Evolutionary conservation across 1,140 invertebrate species (phyloP), one percentile per base, ranked within the genome.

Genomic region (Pissodes strobi): DNA sequence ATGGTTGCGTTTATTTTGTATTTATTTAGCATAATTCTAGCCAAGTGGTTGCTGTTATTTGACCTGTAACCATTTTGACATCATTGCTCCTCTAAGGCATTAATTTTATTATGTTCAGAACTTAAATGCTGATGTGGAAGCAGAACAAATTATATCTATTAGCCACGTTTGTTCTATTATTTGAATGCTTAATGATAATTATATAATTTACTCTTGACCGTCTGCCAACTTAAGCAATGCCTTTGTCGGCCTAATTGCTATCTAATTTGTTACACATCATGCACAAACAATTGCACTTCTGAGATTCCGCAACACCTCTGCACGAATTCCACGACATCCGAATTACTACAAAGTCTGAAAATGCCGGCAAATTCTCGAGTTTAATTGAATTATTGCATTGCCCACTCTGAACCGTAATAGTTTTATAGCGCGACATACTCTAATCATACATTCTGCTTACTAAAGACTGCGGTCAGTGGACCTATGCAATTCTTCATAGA

Each of bases 391-490:
- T 34, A 39, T 57, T 57, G 51, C 56, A 64, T 41, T 21, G 10
- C 62, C 53, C 53, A 5, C 4, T 27, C 25, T 27, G 25, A 3
- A 27, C 30, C 41, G 53, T 45, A 46, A 52, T 39, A 58, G 25
- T 53, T 59, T 66, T 17, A 43, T 37, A 53, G 21, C 48, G 56
- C 48, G 56, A 51, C 56, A 38, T 53, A 38, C 22, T 25, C 64
- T 60, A 53, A 66, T 66, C 57, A 66, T 48, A 66, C 49, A 66
- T 66, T 66, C 56, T 5, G 41, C 38, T 48, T 59, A 60, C 60
- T 66, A 66, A 66, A 30, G 27, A 15, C 12, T 41, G 64, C 64
- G 64, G 64, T 66, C 64, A 66, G 43, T 60, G 64, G 64, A 66
- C 64, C 46, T 66, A 43, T 53, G 64, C 64, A 19, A 60, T 60